A percentile compares a stretch with the other conserved stretches of the same genome.
phyloP scores from a whole-genome alignment of 2,113 vertebrate genomes.

The Beaufortia kweichowensis region DNA sequence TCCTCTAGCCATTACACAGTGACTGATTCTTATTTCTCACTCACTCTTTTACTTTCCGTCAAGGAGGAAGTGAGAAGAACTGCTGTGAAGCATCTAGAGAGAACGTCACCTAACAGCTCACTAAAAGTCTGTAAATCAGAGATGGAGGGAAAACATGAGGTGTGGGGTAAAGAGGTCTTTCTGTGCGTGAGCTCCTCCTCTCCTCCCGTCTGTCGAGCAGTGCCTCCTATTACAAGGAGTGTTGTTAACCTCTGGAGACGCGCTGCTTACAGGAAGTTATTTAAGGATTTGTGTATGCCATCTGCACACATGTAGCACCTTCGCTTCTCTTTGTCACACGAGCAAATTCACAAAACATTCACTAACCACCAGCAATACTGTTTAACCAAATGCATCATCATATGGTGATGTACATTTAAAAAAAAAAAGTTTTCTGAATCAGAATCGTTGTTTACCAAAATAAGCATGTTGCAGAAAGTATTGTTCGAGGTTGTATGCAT shows the following conservation, averaged over 20 bases:
- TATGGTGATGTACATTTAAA: too few relatives aligned
- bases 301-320: background rate
- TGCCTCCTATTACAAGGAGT: background rate
- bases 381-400: too few relatives aligned
- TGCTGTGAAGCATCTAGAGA: background rate
- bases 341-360: too few relatives aligned
- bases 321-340: background rate
- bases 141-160: constrained; percentile 17
- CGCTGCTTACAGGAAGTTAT: background rate
- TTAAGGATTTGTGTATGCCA: background rate
- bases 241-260: constrained; percentile 44
- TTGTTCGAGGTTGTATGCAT: too few relatives aligned
- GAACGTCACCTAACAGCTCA: background rate
- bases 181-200: constrained; percentile 17
- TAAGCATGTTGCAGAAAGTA: too few relatives aligned
- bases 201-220: constrained; percentile 11
- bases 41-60: background rate
- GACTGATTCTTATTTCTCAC: background rate
- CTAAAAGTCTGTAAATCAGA: constrained; percentile 16
- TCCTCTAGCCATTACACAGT: background rate
- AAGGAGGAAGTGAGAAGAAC: constrained; percentile 4
- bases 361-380: too few relatives aligned
- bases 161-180: background rate
- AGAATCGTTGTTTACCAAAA: too few relatives aligned
- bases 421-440: too few relatives aligned